These are phyloP conservation scores for Cichlasoma orientale DNA, from an alignment of 2,797 vertebrate genomes.

Conservation along the genomic window DNA sequence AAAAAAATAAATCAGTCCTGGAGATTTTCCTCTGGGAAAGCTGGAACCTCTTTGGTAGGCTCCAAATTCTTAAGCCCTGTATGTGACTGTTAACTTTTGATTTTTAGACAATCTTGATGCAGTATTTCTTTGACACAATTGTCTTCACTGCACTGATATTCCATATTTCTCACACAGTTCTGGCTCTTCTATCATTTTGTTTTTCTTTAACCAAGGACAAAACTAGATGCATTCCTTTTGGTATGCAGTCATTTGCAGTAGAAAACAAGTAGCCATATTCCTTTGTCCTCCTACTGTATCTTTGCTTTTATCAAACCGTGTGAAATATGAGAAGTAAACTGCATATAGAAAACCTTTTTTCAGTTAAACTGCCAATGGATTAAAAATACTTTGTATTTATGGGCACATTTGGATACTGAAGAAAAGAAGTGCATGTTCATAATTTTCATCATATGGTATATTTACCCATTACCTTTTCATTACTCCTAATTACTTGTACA, in stretches of 20 bases:
- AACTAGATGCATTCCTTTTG: constrained; percentile 18
- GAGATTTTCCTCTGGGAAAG: too few relatives aligned
- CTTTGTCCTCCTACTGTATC: background rate
- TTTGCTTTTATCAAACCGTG: background rate
- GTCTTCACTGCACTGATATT: background rate
- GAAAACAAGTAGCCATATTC: constrained; percentile 21
- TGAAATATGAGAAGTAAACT: background rate
- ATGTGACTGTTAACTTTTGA: too few relatives aligned
- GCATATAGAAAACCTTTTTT: background rate
- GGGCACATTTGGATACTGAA: background rate
- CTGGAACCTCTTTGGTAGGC: too few relatives aligned
- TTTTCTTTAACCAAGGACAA: constrained; percentile 26
- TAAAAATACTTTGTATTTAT: background rate
- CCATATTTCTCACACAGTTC: background rate
- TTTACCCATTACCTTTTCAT: background rate
- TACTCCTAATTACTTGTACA: background rate
- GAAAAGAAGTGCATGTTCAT: background rate
- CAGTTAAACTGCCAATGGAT: background rate
- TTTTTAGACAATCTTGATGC: background rate
- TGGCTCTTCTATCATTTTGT: constrained; percentile 3
- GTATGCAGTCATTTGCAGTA: constrained; percentile 17
- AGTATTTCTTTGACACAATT: background rate
- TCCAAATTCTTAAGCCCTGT: too few relatives aligned
- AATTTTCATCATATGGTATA: rapidly evolving
- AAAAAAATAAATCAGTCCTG: too few relatives aligned